These are phyloP conservation scores for Julus scanicus DNA, from an alignment of 2,888 invertebrate genomes.

Conservation along the genomic window DNA sequence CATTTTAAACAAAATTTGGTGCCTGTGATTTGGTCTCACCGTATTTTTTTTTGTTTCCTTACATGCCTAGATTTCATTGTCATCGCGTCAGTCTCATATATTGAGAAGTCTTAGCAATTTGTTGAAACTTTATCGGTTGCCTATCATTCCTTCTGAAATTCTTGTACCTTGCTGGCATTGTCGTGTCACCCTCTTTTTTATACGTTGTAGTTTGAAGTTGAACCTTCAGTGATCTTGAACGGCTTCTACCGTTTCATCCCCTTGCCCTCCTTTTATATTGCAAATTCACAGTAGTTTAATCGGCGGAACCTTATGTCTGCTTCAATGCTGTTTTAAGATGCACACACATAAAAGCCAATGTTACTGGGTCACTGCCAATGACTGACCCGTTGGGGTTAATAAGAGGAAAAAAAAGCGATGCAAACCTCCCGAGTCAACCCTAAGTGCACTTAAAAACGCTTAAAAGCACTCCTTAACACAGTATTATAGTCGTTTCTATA, in stretches of 20 bases:
- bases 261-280: not conserved
- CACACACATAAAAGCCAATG: slow-evolving; percentile 23
- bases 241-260: not conserved
- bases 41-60: too few species aligned
- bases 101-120: too few species aligned
- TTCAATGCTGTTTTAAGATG: slow-evolving; percentile 22
- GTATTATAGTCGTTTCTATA: not conserved
- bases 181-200: not conserved
- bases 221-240: slow-evolving; percentile 7
- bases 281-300: slow-evolving; percentile 13
- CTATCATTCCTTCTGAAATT: not conserved
- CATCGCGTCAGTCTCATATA: too few species aligned
- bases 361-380: slow-evolving; percentile 39
- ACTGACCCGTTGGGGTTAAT: slow-evolving; percentile 28
- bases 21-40: too few species aligned
- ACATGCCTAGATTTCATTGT: too few species aligned
- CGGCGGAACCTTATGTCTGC: slow-evolving; percentile 23
- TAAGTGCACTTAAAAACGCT: not conserved
- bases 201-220: not conserved
- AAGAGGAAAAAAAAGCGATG: not conserved
- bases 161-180: not conserved
- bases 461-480: not conserved
- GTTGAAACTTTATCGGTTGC: not conserved
- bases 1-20: too few species aligned
- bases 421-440: not conserved